Percentiles rank a stretch among this genome's conserved stretches.
Conservation (phyloP, 2,113 vertebrate genomes). For the Platysteira castanea region DNA sequence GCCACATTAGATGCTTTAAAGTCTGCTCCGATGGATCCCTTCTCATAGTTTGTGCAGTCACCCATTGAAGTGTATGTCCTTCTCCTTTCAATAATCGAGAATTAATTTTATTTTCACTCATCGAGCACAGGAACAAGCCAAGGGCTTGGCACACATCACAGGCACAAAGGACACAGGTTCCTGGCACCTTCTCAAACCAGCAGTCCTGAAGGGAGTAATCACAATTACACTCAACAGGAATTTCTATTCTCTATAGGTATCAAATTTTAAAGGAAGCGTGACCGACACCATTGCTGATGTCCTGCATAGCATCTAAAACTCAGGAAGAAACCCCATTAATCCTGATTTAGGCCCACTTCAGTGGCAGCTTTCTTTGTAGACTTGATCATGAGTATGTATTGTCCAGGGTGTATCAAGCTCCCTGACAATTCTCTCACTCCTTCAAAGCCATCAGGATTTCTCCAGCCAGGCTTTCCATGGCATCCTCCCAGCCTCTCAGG, state of each 20-base stretch:
- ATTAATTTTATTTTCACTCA: not conserved
- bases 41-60: not conserved
- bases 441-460: not conserved
- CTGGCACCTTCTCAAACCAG: not conserved
- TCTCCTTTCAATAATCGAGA: not conserved
- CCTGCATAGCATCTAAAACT: not conserved
- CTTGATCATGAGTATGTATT: not conserved
- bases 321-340: not conserved
- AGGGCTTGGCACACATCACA: constrained; percentile 1
- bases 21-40: not conserved
- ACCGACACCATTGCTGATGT: not conserved
- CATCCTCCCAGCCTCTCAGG: not conserved
- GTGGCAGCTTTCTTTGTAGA: not conserved
- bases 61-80: not conserved
- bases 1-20: not conserved
- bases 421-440: not conserved
- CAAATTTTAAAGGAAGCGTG: not conserved
- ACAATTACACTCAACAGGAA: not conserved
- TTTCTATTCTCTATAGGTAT: not conserved
- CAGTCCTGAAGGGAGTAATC: not conserved
- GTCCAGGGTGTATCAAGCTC: not conserved
- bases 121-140: not conserved
- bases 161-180: not conserved
- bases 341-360: not conserved
- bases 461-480: not conserved